Evolutionary conservation across 2,797 vertebrate genomes (phyloP).

Genomic region (Xiphophorus birchmanni): DNA sequence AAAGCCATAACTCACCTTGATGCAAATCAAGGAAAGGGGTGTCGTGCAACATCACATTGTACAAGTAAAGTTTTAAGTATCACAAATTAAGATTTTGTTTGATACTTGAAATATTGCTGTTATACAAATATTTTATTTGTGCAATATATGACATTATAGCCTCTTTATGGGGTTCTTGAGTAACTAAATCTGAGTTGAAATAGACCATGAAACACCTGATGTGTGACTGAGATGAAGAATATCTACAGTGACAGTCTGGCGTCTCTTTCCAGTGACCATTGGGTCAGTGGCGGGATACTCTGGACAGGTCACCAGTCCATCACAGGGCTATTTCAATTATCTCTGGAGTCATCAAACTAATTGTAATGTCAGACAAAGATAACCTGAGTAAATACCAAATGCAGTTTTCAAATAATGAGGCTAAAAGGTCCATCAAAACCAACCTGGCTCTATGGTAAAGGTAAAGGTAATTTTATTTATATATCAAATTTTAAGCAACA

Average conservation of each 20-base stretch:
- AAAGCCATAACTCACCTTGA: constrained; percentile 21
- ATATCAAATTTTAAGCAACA: no score
- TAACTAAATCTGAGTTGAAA: background rate
- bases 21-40: constrained; percentile 3
- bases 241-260: background rate
- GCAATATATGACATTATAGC: background rate
- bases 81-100: background rate
- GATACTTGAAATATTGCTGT: background rate
- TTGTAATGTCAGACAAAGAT: background rate
- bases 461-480: no score
- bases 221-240: background rate
- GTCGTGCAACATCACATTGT: background rate
- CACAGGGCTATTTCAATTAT: no score
- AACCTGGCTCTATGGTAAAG: background rate
- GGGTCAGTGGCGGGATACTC: background rate
- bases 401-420: background rate
- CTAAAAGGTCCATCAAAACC: background rate
- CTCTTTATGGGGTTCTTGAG: background rate
- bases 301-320: background rate
- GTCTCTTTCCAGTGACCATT: background rate
- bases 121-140: background rate
- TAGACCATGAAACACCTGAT: background rate
- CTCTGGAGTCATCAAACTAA: background rate
- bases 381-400: background rate
- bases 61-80: background rate